Conservation (phyloP, 2,888 invertebrate species). For the Siphlonurus alternatus region DNA sequence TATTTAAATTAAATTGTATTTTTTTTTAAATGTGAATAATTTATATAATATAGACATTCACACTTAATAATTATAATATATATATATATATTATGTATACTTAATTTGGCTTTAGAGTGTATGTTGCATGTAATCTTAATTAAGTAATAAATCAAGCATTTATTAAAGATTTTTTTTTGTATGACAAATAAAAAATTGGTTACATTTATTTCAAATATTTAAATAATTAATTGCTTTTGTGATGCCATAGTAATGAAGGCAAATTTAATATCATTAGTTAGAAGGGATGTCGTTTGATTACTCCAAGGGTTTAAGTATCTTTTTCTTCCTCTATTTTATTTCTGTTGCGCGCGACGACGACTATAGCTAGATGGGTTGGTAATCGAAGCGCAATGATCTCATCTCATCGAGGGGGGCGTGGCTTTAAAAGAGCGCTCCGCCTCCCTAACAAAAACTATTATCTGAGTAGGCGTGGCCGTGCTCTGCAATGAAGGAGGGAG, state of each 20-base stretch:
- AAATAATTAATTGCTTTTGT: background rate
- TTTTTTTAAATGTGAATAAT: no score
- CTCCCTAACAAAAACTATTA: background rate
- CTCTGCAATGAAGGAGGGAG: background rate
- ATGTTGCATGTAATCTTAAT: no score
- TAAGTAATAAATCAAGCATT: no score
- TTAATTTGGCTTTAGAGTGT: no score
- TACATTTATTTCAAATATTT: background rate
- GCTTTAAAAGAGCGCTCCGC: background rate
- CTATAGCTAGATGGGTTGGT: background rate
- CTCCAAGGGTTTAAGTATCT: background rate
- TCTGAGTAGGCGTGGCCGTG: background rate
- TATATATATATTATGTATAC: no score
- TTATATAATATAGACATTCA: no score
- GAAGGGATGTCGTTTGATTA: background rate
- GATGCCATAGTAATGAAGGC: background rate
- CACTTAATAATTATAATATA: no score
- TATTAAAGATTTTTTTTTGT: no score
- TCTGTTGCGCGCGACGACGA: background rate
- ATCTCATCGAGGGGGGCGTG: background rate
- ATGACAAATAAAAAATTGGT: no score
- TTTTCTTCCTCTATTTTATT: background rate
- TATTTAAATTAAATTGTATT: no score
- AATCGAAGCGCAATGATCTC: constrained; percentile 3
- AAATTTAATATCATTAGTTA: background rate